Evolutionary conservation across 2,888 invertebrate species (phyloP).

Genomic region (Gymnoscelis rufifasciata): DNA sequence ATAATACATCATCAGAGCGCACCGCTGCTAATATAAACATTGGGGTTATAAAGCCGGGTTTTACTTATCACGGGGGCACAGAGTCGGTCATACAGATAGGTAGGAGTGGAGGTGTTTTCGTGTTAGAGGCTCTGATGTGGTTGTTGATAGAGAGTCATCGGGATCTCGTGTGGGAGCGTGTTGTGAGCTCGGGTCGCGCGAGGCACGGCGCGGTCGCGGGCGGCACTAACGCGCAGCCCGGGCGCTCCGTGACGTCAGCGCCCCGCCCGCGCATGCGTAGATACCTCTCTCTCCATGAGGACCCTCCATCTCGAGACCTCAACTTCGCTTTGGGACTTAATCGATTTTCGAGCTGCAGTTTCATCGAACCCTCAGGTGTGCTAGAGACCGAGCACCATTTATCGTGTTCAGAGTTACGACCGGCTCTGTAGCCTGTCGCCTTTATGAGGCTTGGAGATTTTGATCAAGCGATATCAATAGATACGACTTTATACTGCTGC

Average conservation of each 20-base stretch:
- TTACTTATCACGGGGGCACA: constrained; percentile 32
- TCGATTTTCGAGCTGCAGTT: constrained; percentile 77
- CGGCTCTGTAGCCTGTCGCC: too few relatives aligned
- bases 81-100: constrained; percentile 39
- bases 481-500: too few relatives aligned
- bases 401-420: background rate
- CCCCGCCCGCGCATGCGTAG: constrained; percentile 68
- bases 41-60: constrained; percentile 34
- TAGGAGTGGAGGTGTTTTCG: constrained; percentile 28
- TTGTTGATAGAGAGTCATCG: constrained; percentile 62
- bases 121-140: constrained; percentile 33
- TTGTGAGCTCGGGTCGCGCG: constrained; percentile 66
- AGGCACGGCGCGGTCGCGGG: constrained; percentile 68
- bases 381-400: constrained; percentile 16
- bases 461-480: too few relatives aligned
- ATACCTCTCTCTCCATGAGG: constrained; percentile 53
- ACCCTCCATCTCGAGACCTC: constrained; percentile 75
- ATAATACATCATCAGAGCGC: constrained; percentile 25
- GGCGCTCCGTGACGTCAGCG: constrained; percentile 71
- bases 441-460: too few relatives aligned
- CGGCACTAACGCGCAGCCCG: constrained; percentile 67
- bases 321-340: constrained; percentile 72
- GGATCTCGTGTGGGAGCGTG: constrained; percentile 62
- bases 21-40: constrained; percentile 29
- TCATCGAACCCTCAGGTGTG: constrained; percentile 63